These are phyloP conservation scores for Philypnodon macrostomus DNA, from an alignment of 2,797 vertebrate genomes.

Conservation along the genomic window DNA sequence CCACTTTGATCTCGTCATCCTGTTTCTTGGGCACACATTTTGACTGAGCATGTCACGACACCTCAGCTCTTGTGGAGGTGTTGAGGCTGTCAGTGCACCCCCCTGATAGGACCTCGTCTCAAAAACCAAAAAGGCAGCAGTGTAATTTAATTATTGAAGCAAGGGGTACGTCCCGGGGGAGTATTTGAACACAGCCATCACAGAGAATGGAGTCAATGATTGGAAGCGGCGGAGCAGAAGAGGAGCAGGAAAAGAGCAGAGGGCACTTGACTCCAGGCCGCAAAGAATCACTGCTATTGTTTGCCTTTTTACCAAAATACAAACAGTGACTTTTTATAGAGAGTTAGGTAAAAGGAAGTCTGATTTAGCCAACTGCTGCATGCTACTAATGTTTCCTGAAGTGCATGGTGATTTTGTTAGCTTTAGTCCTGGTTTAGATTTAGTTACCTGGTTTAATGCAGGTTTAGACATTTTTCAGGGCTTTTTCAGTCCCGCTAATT, in stretches of 20 bases:
- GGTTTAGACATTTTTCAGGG: no score
- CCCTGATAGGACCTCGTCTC: conserved; percentile 35
- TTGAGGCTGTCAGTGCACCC: conserved; percentile 41
- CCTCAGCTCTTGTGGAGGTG: conserved; percentile 44
- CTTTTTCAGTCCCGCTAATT: no score
- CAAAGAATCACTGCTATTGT: conserved; percentile 47
- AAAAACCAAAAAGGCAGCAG: conserved; percentile 29
- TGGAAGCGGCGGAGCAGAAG: conserved; percentile 64
- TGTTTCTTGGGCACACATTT: background rate
- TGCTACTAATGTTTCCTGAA: conserved; percentile 18
- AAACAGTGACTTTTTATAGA: conserved; percentile 17
- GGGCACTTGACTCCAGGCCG: conserved; percentile 49
- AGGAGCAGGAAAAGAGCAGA: conserved; percentile 56
- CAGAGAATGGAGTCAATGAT: conserved; percentile 65
- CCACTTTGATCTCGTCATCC: conserved; percentile 33
- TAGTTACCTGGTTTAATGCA: no score
- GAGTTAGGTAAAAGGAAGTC: conserved; percentile 17
- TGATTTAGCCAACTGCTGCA: conserved; percentile 12
- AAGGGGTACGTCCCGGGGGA: conserved; percentile 42
- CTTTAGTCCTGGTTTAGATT: no score
- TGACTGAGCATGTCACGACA: conserved; percentile 16
- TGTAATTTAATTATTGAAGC: conserved; percentile 56
- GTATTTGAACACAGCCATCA: no score
- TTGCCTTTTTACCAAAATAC: conserved; percentile 27
- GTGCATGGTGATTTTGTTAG: no score